Evolutionary conservation across 2,113 vertebrate species (phyloP).

Genomic region (Brachyhypopomus occidentalis): DNA sequence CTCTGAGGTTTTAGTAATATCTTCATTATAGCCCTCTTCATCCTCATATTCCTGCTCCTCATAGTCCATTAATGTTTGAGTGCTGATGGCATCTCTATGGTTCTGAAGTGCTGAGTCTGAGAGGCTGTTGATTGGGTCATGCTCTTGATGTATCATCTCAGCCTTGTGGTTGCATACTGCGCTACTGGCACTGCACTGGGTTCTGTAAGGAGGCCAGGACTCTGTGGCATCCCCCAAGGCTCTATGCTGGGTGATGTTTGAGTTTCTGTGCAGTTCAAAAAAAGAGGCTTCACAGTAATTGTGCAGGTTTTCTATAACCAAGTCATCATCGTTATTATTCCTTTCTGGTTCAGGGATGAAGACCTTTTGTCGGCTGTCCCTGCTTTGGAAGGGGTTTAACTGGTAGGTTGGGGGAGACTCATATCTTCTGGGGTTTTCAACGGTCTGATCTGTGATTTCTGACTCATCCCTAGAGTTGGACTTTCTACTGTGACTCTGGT

Average conservation of each 20-base stretch:
- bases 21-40: slow-evolving; percentile 70
- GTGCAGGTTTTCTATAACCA: slow-evolving; percentile 70
- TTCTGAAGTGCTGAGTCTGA: slow-evolving; percentile 70
- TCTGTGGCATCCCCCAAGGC: slow-evolving; percentile 65
- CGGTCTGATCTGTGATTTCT: slow-evolving; percentile 43
- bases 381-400: slow-evolving; percentile 48
- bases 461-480: slow-evolving; percentile 61
- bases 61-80: slow-evolving; percentile 69
- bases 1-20: slow-evolving; percentile 73
- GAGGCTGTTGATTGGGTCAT: slow-evolving; percentile 61
- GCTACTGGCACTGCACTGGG: slow-evolving; percentile 19
- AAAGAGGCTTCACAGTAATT: slow-evolving; percentile 76
- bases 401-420: slow-evolving; percentile 54
- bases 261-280: slow-evolving; percentile 82
- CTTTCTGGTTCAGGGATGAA: slow-evolving; percentile 80
- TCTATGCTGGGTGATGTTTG: slow-evolving; percentile 64
- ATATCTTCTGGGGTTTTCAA: slow-evolving; percentile 33
- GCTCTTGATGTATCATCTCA: slow-evolving; percentile 65
- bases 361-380: slow-evolving; percentile 74
- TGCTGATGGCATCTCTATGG: slow-evolving; percentile 64
- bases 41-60: slow-evolving; percentile 78
- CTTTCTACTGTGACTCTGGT: slow-evolving; percentile 73
- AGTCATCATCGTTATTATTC: slow-evolving; percentile 74
- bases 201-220: slow-evolving; percentile 57
- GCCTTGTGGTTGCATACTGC: slow-evolving; percentile 66